Base-by-base conservation (phyloP, 2,113 vertebrate genomes). In the Orthonyx spaldingii region DNA sequence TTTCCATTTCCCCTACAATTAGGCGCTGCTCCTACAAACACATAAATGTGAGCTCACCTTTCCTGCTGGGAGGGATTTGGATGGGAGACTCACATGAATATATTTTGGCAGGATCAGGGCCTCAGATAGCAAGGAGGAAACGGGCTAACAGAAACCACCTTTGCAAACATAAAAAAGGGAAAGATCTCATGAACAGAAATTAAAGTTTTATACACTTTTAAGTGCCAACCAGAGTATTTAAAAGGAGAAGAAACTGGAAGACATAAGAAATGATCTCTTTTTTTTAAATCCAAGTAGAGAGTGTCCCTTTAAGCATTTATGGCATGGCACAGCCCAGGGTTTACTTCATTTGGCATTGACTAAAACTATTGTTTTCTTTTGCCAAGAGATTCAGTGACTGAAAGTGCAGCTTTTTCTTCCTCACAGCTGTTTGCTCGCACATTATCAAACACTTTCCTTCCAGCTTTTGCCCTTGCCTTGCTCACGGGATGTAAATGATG, bases 71-170 rank as follows among this genome's bases (percentile, higher is more conserved):
- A 93, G 39, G 65, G 85, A 52, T 84, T 80, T 92, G 49, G 84
- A 44, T 78, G 83, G 68, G 71, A 86, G 39, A 35, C 56, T 35
- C 8, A 74, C 60, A 35, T 12, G 60, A n/a, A 90, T 50, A 63
- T 13, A 12, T 85, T 77, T 93, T 93, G 90, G 95, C 92, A 95
- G 93, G 64, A 90, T 49, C 69, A 6, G 71, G 55, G 75, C 90
- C 82, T 92, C 71, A 41, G 94, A 94, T 90, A 90, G 72, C 76
- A 37, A 77, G 64, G 59, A 83, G 87, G 87, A 95, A 96, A 64
- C 12, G 0, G 10, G 52, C 82, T 94, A 95, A 96, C 87, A 95
- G 64, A 93, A 95, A 96, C 87, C 74, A 93, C 81, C 84, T 96
- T 93, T 95, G 68, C 82, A 94, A 96, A 96, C 50, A 93, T 17